phyloP scores from a whole-genome alignment of 2,113 vertebrate genomes.

The Xenotilapia caudafasciata region DNA sequence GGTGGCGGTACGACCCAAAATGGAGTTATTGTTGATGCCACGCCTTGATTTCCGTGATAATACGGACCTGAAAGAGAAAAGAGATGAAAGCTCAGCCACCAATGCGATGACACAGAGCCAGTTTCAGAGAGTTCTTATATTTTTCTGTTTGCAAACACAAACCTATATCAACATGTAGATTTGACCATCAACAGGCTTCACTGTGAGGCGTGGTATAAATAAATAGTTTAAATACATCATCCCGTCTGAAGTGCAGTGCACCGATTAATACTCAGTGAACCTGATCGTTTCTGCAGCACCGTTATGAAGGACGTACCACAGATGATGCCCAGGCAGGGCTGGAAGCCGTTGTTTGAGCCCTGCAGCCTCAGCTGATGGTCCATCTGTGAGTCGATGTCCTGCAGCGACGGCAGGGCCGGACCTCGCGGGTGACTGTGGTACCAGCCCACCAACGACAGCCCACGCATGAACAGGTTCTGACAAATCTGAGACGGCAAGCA shows the following conservation, averaged over 20 bases:
- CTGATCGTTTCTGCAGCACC: not conserved
- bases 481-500: conserved; percentile 75
- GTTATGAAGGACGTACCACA: conserved; percentile 73
- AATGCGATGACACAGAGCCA: not conserved
- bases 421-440: conserved; percentile 94
- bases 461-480: conserved; percentile 91
- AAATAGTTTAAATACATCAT: not conserved
- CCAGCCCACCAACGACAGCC: conserved; percentile 93
- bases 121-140: not conserved
- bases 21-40: conserved; percentile 87
- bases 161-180: not conserved
- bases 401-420: conserved; percentile 86
- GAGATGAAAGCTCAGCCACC: not conserved
- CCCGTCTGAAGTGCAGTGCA: not conserved
- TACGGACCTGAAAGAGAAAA: conserved; percentile 78
- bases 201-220: not conserved
- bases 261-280: not conserved
- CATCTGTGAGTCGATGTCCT: conserved; percentile 95
- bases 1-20: conserved; percentile 96
- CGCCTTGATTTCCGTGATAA: conserved; percentile 83
- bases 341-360: conserved; percentile 90
- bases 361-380: conserved; percentile 93
- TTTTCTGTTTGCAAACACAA: not conserved
- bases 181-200: not conserved
- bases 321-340: conserved; percentile 92